Evolutionary conservation across 2,113 vertebrate species (phyloP), one percentile per base, ranked within the genome.

Genomic region (Stictonetta naevosa): DNA sequence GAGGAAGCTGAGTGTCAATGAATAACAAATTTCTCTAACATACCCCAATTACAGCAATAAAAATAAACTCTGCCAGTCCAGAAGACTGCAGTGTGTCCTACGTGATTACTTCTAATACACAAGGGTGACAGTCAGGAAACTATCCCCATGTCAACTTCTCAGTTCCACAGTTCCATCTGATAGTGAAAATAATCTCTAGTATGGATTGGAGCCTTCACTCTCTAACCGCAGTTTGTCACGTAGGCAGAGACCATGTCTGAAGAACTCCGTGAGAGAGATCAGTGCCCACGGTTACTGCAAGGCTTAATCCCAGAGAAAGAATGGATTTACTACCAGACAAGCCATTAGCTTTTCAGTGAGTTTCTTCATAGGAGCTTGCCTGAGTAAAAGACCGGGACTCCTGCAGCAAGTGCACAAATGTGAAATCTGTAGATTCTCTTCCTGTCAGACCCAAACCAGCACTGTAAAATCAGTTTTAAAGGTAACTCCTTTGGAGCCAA

Each of bases 1-100:
- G 19, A 76, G 28, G 53, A 94, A 94, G 59, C 8, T 81, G 31
- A 76, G 29, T 23, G 18, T 23, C 62, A 94, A 84, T 13, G 16
- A 92, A 95, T 72, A 69, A 2, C 69, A 72, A 33, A 78, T 92
- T 93, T 88, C 53, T 33, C 21, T 86, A 66, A 40, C 38, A 48
- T 88, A 88, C 6, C 34, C 72, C 86, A 95, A 40, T 90, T 92
- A 95, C 36, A 88, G 73, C 78, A 53, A 34, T 36, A 94, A 96
- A 94, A 94, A 92, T 92, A 91, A 77, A 74, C 46, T 79, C 48
- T 3, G 1, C 21, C 52, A 40, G 52, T 53, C 60, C 69, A 59
- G 88, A 91, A 88, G 44, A 46, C 73, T 73, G 58, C 42, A 84
- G 21, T 7, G 48, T 86, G 62, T 82, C 90, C 66, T 72, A 6